A percentile compares a stretch with the other conserved stretches of the same genome.
Evolutionary conservation across 2,888 invertebrate species (phyloP).

Genomic region (Macroteleia sp.): DNA sequence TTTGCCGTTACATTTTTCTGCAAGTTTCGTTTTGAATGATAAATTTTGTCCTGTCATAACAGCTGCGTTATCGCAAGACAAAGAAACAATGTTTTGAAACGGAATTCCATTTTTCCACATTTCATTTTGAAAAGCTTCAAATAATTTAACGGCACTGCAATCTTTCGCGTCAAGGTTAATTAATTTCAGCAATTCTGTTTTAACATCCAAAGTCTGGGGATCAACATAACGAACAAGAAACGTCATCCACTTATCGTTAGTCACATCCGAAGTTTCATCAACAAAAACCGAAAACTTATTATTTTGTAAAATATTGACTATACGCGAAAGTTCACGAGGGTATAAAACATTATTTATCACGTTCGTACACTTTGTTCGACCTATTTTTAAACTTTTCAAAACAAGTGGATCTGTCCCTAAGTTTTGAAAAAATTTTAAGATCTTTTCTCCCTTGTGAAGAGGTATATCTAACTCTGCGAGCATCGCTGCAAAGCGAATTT

Average conservation of each 20-base stretch:
- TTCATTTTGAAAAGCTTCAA: too few species aligned
- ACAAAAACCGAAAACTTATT: neutral
- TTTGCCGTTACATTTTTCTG: too few species aligned
- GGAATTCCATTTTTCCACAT: too few species aligned
- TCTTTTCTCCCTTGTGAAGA: conserved; percentile 8
- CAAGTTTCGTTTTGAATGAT: too few species aligned
- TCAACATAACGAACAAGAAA: too few species aligned
- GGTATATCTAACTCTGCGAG: conserved; percentile 5
- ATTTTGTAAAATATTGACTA: neutral
- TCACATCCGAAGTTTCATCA: neutral
- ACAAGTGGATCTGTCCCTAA: neutral
- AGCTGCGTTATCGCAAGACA: too few species aligned
- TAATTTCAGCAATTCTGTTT: too few species aligned
- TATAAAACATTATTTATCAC: conserved; percentile 1
- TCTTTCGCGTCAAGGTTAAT: too few species aligned
- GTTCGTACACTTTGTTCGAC: neutral
- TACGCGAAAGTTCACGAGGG: neutral
- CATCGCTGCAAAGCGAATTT: conserved; percentile 8
- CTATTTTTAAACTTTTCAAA: neutral
- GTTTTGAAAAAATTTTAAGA: conserved; percentile 6
- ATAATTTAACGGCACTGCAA: too few species aligned
- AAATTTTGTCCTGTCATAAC: too few species aligned
- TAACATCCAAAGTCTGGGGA: too few species aligned
- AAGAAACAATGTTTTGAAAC: too few species aligned
- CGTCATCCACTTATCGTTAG: neutral